Percentiles rank a stretch among this genome's conserved stretches.
phyloP scores from a whole-genome alignment of 2,888 invertebrate genomes.

The Masnerella sp. region DNA sequence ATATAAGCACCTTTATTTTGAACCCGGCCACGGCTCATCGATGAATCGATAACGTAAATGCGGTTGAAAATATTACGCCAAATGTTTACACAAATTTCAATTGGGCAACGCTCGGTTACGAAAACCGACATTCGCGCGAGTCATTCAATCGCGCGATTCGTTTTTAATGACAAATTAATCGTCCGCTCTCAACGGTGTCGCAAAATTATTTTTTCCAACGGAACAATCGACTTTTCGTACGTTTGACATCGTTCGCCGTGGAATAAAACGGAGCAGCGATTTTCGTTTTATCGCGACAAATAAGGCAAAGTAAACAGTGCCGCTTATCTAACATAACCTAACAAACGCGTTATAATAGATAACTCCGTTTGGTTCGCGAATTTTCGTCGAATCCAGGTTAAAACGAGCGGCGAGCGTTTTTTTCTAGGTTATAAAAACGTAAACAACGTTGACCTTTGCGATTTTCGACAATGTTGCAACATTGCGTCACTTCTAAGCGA shows the following conservation, averaged over 20 bases:
- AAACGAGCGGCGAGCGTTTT: not conserved
- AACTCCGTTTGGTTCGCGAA: no score
- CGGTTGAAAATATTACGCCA: not conserved
- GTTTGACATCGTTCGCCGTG: not conserved
- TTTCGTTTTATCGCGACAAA: not conserved
- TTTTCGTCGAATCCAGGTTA: no score
- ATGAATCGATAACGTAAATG: conserved; percentile 1
- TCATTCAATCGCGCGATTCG: not conserved
- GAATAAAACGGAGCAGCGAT: no score
- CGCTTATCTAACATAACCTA: not conserved
- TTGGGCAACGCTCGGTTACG: not conserved
- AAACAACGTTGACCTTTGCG: not conserved
- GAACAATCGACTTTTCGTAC: not conserved
- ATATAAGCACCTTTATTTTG: not conserved
- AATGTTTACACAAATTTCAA: not conserved
- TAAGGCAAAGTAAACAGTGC: not conserved
- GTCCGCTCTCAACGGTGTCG: no score
- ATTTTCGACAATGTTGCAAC: not conserved
- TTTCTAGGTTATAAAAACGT: not conserved
- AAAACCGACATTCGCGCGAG: not conserved
- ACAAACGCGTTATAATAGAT: not conserved
- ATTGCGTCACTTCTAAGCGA: no score
- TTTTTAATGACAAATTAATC: no score
- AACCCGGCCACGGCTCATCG: no score
- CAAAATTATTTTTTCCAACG: no score